Evolutionary conservation across 2,113 vertebrate species (phyloP).

Genomic region (Semnornis frantzii): DNA sequence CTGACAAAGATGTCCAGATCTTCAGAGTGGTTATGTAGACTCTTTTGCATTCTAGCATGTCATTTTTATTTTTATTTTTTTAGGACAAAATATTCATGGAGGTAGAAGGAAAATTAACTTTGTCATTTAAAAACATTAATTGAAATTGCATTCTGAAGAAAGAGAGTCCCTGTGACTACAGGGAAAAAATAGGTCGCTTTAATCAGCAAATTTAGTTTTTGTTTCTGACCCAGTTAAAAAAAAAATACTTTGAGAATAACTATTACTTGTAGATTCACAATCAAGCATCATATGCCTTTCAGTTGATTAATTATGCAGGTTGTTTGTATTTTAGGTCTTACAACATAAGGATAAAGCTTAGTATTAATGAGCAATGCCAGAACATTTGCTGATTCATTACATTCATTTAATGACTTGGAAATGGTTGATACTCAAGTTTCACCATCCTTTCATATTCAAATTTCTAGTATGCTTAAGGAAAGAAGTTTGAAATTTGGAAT

Average conservation of each 20-base stretch:
- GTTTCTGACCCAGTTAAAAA: constrained; percentile 21
- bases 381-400: constrained; percentile 22
- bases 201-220: background rate
- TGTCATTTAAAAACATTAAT: constrained; percentile 40
- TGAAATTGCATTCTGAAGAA: background rate
- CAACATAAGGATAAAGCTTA: background rate
- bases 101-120: constrained; percentile 12
- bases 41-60: background rate
- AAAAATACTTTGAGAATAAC: background rate
- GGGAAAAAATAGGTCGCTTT: constrained; percentile 3
- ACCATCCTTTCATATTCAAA: background rate
- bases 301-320: background rate
- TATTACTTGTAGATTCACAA: background rate
- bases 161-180: background rate
- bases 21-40: background rate
- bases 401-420: constrained; percentile 20
- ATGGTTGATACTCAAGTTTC: background rate
- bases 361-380: constrained; percentile 1
- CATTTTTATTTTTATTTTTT: background rate
- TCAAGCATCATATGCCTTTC: background rate
- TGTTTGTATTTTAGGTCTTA: background rate
- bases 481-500: background rate
- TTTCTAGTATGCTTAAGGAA: background rate
- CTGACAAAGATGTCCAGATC: background rate
- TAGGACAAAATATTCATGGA: background rate